Base-by-base conservation (phyloP, 2,113 vertebrate species). In the Spea bombifrons region DNA sequence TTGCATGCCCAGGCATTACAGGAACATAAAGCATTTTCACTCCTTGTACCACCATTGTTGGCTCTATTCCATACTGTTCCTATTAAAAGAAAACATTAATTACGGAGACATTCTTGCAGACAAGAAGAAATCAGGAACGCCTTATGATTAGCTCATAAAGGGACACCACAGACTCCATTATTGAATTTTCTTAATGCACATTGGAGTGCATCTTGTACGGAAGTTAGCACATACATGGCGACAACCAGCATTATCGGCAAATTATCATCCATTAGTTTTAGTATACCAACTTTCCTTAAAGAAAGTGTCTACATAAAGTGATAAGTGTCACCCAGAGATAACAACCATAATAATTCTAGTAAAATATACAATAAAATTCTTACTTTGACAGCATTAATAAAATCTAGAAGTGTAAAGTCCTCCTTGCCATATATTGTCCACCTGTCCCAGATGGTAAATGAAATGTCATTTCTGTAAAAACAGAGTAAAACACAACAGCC, bases 1-100 rank as follows among this genome's bases (percentile, higher is more conserved):
- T 99, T 68, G 92, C 94, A 66, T 99, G 97, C 76, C 97, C 97
- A 2, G 97, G 97, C 95, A 99, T 97, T 83, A 98, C 90, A 75
- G 97, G 97, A 81, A 99, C 96, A 83, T 98, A 99, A 0, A 99
- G 92, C 97, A 99, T 99, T 90, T 99, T 99, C 75, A 99, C 97
- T 75, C 97, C 97, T 44, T 99, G 94, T 7, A 99, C 95, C 8
- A 99, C 97, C 96, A 99, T 99, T 0, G 93, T 96, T 67, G 97
- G 97, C 84, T 99, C 97, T 84, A 99, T 94, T 75, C 94, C 96
- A 0, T 99, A 99, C 79, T 97, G 95, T 73, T 97, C 97, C 97
- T 99, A 82, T 47, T 90, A 86, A 82, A n/a, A 59, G 30, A 30
- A 30, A 30, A 30, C 30, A 30, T 30, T 30, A 1, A 30, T 30